Conservation (phyloP, 1,140 invertebrate species). For the Cepaea nemoralis region DNA sequence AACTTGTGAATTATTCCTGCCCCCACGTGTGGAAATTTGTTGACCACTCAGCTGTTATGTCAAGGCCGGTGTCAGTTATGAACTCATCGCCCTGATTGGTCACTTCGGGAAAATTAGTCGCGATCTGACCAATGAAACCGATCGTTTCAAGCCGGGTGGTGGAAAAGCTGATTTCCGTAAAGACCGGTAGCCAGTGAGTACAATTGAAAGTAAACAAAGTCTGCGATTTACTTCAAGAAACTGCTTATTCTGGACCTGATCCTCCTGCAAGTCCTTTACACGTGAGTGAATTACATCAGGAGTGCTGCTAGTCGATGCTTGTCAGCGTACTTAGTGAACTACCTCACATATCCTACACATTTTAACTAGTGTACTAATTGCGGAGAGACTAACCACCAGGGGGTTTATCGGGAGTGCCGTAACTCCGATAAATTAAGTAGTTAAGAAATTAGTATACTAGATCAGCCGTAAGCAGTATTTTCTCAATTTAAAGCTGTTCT, state of each 20-base stretch:
- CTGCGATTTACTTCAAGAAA: not conserved
- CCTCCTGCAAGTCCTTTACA: not conserved
- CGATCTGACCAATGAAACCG: not conserved
- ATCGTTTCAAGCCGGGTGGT: not conserved
- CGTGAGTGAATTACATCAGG: not conserved
- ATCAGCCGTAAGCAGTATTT: too few species aligned
- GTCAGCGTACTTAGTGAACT: too few species aligned
- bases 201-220: constrained; percentile 15
- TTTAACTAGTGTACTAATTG: too few species aligned
- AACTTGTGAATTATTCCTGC: not conserved
- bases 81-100: constrained; percentile 19
- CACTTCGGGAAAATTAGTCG: not conserved
- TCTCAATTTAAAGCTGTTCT: too few species aligned
- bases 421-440: too few species aligned
- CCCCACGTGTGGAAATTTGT: constrained; percentile 37
- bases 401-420: too few species aligned
- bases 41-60: constrained; percentile 33
- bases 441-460: too few species aligned
- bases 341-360: too few species aligned
- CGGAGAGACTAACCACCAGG: too few species aligned
- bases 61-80: constrained; percentile 23
- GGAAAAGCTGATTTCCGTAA: not conserved
- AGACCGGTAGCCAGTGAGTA: constrained; percentile 25
- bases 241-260: not conserved
- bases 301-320: too few species aligned